These are phyloP conservation scores for Campoplex nolae DNA, from an alignment of 2,888 invertebrate species.

Conservation along the genomic window DNA sequence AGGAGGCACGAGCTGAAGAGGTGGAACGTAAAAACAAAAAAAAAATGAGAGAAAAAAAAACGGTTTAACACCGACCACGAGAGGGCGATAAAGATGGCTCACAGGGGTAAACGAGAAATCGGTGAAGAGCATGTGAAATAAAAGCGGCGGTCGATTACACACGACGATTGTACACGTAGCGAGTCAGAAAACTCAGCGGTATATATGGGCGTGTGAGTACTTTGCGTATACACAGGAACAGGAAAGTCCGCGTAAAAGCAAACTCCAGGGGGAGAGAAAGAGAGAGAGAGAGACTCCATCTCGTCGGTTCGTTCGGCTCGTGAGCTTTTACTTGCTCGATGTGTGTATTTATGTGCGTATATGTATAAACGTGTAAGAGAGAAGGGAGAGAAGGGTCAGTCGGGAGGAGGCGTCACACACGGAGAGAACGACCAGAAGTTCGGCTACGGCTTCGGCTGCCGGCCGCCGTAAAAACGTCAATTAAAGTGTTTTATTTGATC, in stretches of 20 bases:
- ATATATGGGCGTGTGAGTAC: conserved; percentile 27
- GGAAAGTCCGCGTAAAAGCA: conserved; percentile 46
- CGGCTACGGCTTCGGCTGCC: conserved; percentile 83
- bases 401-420: conserved; percentile 76
- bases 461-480: conserved; percentile 85
- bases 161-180: conserved; percentile 5
- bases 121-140: conserved; percentile 33
- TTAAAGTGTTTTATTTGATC: conserved; percentile 85
- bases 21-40: conserved; percentile 1
- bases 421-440: conserved; percentile 72
- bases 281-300: conserved; percentile 1
- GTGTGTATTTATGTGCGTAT: conserved; percentile 50
- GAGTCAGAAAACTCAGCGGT: conserved; percentile 18
- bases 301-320: conserved; percentile 51
- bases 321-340: conserved; percentile 30
- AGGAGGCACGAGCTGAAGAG: not conserved
- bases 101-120: conserved; percentile 42
- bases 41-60: conserved; percentile 14
- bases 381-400: conserved; percentile 75
- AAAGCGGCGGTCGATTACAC: conserved; percentile 48
- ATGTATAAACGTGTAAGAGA: conserved; percentile 65
- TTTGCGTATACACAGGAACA: conserved; percentile 46
- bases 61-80: conserved; percentile 29
- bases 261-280: conserved; percentile 47
- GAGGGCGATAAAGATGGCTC: conserved; percentile 54